phyloP scores from a whole-genome alignment of 2,797 vertebrate genomes.

The Rhodeus uyekii region DNA sequence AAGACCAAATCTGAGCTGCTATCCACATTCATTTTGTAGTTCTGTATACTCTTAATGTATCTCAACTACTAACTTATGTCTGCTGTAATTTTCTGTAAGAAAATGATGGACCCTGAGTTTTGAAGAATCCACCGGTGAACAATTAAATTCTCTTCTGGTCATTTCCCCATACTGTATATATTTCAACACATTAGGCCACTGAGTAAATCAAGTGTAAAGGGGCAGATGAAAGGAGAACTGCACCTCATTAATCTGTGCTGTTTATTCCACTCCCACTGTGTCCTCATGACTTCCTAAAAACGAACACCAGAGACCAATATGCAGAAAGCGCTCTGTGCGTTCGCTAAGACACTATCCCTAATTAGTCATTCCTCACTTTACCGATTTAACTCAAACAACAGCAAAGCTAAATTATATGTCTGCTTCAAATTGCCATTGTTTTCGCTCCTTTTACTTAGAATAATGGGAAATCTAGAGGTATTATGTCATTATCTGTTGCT shows the following conservation, averaged over 20 bases:
- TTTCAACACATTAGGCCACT: neutral
- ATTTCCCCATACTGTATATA: neutral
- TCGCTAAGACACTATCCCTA: neutral
- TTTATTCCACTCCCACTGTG: constrained; percentile 35
- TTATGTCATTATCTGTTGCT: neutral
- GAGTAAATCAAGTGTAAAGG: constrained; percentile 42
- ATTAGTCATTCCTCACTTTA: constrained; percentile 1
- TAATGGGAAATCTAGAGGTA: neutral
- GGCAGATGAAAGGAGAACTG: constrained; percentile 38
- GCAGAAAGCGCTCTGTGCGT: constrained; percentile 5
- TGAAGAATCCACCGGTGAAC: neutral
- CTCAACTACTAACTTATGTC: neutral
- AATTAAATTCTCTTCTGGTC: neutral
- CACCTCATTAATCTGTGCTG: constrained; percentile 51
- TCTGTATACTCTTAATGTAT: neutral
- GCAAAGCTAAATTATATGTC: neutral
- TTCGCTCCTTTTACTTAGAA: neutral
- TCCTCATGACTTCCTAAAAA: constrained; percentile 25
- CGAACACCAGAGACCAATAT: neutral
- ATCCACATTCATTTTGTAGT: neutral
- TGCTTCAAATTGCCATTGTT: neutral
- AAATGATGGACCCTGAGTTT: neutral
- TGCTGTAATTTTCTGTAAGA: neutral
- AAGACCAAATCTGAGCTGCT: neutral
- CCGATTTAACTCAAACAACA: neutral